Conservation (phyloP, 2,113 vertebrate species). For the Sphaerodactylus townsendi region DNA sequence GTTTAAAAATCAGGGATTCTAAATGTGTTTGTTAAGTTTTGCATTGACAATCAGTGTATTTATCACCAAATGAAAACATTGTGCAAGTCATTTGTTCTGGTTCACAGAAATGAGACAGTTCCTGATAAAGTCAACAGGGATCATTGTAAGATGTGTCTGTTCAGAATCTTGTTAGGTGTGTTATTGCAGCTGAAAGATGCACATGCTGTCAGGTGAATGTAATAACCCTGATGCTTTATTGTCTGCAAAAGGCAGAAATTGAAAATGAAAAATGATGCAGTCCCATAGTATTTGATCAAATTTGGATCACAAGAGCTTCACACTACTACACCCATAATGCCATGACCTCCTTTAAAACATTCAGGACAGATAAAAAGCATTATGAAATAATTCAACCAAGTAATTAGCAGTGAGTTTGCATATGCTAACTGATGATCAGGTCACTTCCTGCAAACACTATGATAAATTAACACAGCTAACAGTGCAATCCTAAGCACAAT, state of each 20-base stretch:
- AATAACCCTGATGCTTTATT: not conserved
- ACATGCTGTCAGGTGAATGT: not conserved
- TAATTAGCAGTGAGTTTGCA: not conserved
- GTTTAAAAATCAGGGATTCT: slow-evolving; percentile 11
- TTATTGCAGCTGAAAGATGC: not conserved
- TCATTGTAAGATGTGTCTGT: not conserved
- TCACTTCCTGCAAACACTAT: not conserved
- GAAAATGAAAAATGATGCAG: slow-evolving; percentile 6
- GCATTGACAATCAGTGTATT: not conserved
- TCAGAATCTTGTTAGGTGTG: slow-evolving; percentile 3
- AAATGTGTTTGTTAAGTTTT: slow-evolving; percentile 9
- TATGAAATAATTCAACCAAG: not conserved
- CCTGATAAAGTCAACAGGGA: slow-evolving; percentile 22
- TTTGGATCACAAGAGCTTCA: not conserved
- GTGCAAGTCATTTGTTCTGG: slow-evolving; percentile 15
- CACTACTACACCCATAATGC: not conserved
- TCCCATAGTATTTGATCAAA: not conserved
- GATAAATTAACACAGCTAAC: not conserved
- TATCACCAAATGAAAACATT: not conserved
- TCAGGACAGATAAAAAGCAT: not conserved
- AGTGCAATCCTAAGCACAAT: too few species aligned
- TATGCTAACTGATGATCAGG: not conserved
- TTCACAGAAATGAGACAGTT: slow-evolving; percentile 5
- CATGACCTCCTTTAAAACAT: not conserved
- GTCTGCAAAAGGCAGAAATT: slow-evolving; percentile 15